These are phyloP conservation scores for Trichogramma evanescens DNA, from an alignment of 2,888 invertebrate species.

Conservation along the genomic window DNA sequence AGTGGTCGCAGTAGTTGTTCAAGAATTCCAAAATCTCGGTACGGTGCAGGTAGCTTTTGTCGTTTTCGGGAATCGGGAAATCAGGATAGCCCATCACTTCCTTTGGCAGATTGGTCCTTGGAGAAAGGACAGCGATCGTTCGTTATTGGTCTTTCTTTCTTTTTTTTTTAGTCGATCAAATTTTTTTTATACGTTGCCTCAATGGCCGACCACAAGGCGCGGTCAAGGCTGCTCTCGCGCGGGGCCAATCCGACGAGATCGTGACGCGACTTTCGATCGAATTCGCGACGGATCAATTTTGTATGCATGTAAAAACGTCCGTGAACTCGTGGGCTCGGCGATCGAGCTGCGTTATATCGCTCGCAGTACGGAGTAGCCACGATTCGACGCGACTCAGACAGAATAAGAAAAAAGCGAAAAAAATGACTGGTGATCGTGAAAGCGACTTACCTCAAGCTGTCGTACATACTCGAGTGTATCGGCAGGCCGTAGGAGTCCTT, in stretches of 20 bases:
- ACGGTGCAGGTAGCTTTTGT: slow-evolving; percentile 68
- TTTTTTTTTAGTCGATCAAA: not conserved
- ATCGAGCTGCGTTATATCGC: too few relatives aligned
- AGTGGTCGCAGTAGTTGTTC: slow-evolving; percentile 63
- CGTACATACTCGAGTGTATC: slow-evolving; percentile 88
- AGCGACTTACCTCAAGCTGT: slow-evolving; percentile 68
- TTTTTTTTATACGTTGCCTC: not conserved
- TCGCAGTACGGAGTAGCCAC: too few relatives aligned
- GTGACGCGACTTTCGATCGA: too few relatives aligned
- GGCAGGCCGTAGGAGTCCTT: slow-evolving; percentile 71
- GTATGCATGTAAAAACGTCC: too few relatives aligned
- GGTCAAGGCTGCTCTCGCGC: not conserved
- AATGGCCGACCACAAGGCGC: too few relatives aligned
- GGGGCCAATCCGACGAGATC: not conserved
- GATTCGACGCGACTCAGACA: too few relatives aligned
- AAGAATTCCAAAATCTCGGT: slow-evolving; percentile 68
- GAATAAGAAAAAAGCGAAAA: too few relatives aligned
- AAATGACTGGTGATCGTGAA: too few relatives aligned
- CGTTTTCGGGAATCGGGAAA: slow-evolving; percentile 66
- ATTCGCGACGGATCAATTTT: too few relatives aligned
- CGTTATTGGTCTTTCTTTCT: not conserved
- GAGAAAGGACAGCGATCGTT: not conserved
- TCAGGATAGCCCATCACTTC: slow-evolving; percentile 90
- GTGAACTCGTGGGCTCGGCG: too few relatives aligned
- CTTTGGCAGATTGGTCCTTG: slow-evolving; percentile 85